Evolutionary conservation across 2,113 vertebrate species (phyloP).

Genomic region (Dasyornis broadbenti): DNA sequence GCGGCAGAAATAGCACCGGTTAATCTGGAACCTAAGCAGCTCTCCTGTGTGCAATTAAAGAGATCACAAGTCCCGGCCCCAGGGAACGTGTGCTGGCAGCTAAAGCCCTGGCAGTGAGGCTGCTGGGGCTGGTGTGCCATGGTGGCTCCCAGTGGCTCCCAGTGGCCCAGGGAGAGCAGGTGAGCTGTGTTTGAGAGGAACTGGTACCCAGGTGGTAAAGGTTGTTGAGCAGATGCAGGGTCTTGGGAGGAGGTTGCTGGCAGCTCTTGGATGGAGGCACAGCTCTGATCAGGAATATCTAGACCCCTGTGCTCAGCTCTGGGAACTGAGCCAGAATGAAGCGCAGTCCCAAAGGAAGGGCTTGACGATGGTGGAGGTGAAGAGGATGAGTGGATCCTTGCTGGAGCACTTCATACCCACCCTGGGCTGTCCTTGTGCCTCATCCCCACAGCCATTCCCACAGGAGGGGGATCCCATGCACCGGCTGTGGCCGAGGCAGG

Average conservation of each 20-base stretch:
- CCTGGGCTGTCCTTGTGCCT: not conserved
- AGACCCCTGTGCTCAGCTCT: not conserved
- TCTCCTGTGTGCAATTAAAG: constrained; percentile 38
- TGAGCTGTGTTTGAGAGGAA: not conserved
- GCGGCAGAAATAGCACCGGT: not conserved
- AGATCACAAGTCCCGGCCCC: not conserved
- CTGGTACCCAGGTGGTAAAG: not conserved
- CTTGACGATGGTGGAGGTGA: not conserved
- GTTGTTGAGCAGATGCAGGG: accelerated
- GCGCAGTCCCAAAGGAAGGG: accelerated
- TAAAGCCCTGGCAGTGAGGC: not conserved
- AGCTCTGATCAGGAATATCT: too few relatives aligned
- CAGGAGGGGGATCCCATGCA: accelerated
- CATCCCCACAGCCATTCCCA: not conserved
- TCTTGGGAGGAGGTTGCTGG: not conserved
- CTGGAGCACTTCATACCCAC: not conserved
- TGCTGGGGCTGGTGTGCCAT: not conserved
- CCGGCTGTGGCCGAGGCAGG: accelerated
- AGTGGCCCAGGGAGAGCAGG: not conserved
- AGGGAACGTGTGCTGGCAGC: not conserved
- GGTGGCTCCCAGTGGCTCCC: not conserved
- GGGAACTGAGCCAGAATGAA: not conserved
- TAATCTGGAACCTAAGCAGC: constrained; percentile 55
- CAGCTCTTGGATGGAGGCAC: not conserved
- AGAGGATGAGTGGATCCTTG: not conserved